phyloP scores from a whole-genome alignment of 2,888 invertebrate genomes.

The Aporophyla lueneburgensis region DNA sequence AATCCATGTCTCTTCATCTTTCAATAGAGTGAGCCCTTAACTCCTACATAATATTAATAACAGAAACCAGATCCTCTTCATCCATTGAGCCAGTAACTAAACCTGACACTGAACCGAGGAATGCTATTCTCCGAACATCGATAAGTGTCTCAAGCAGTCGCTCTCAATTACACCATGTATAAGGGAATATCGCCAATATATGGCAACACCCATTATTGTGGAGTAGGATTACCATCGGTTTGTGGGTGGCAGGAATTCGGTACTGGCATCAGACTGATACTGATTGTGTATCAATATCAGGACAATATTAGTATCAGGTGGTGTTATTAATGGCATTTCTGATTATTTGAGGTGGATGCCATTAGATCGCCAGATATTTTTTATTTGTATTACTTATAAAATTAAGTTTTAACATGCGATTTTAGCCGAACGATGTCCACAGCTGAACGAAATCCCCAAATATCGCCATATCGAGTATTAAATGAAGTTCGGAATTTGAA shows the following conservation, averaged over 20 bases:
- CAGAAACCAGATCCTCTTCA: background rate
- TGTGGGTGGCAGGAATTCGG: conserved; percentile 25
- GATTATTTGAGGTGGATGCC: background rate
- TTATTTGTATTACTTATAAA: background rate
- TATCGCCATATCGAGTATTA: too few relatives aligned
- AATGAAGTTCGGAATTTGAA: too few relatives aligned
- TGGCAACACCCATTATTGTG: conserved; percentile 26
- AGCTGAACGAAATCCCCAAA: too few relatives aligned
- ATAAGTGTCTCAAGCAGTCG: conserved; percentile 37
- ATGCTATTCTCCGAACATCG: conserved; percentile 21
- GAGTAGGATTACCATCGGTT: conserved; percentile 39
- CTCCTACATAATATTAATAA: background rate
- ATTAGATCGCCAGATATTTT: background rate
- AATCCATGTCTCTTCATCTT: too few relatives aligned
- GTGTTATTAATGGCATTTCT: background rate
- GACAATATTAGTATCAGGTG: background rate
- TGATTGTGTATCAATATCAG: conserved; percentile 1
- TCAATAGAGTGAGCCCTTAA: background rate
- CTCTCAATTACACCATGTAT: conserved; percentile 44
- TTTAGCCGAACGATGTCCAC: too few relatives aligned
- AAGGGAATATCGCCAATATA: conserved; percentile 14
- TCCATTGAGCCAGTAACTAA: background rate
- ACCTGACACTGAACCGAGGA: conserved; percentile 22
- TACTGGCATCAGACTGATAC: conserved; percentile 20
- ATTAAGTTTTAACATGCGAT: background rate